Evolutionary conservation across 1,140 invertebrate genomes (phyloP), one percentile per base, ranked within the genome.

Genomic region (Ruditapes philippinarum): DNA sequence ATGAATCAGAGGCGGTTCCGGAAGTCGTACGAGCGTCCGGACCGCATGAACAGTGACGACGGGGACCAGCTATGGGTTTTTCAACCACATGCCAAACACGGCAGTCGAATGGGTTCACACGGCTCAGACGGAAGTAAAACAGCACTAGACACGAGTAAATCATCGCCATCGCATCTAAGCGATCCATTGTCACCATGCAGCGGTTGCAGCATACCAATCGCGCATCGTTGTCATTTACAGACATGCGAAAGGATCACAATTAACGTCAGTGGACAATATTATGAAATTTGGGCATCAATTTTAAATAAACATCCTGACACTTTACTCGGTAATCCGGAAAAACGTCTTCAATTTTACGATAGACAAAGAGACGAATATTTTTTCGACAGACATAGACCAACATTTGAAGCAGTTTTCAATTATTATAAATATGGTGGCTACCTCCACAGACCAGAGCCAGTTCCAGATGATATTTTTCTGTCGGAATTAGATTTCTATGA

Each of bases 281-380:
- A 99, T 97, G 99, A 99, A 96, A 99, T 99, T 93, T 98, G 99
- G 96, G 97, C 99, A 94, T 97, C 98, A 95, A 99, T 99, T 93
- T 97, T 99, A 93, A 98, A 99, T 96, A 98, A 99, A 97, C 99
- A 99, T 97, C 99, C 99, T 93, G 98, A 99, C 96, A 99, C 99
- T 93, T 97, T 99, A 94, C 97, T 99, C 93, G 99, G 99, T 91
- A 98, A 95, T 88, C 94, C 95, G 2, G 49, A 93, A 62, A 95
- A 95, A 89, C 82, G 95, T 54, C 89, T 91, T 36, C 92, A 94
- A 89, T 96, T 92, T 91, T 96, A 94, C 88, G 95, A 96, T 89
- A 92, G 91, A 51, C 86, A 86, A 79, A 92, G 93, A 81, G 91
- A 95, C 73, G 96, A 96, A 83, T 95, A 95, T 90, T 96, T 96